Conservation (phyloP, 2,888 invertebrate species). For the Ametastegia equiseti region DNA sequence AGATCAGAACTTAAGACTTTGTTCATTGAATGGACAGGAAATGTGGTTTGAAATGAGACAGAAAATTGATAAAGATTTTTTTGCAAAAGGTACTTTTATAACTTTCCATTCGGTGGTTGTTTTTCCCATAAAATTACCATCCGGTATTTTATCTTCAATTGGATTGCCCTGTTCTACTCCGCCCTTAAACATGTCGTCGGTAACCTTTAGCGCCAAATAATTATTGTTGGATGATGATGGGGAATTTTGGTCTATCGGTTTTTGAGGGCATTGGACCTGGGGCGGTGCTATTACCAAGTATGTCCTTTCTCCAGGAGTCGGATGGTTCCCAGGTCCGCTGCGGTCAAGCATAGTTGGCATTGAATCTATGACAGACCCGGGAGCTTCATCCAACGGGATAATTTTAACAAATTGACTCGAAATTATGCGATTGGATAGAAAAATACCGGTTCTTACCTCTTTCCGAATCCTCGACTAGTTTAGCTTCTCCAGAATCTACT, state of each 20-base stretch:
- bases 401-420: neutral
- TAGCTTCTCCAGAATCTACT: too few species aligned
- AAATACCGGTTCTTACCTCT: neutral
- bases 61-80: neutral
- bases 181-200: slow-evolving; percentile 67
- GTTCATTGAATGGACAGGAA: too few species aligned
- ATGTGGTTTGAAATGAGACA: slow-evolving; percentile 45
- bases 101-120: slow-evolving; percentile 55
- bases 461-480: slow-evolving; percentile 1
- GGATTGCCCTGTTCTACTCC: slow-evolving; percentile 63
- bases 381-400: neutral
- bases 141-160: slow-evolving; percentile 53
- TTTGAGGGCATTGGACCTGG: neutral
- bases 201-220: slow-evolving; percentile 65
- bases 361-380: slow-evolving; percentile 46
- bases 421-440: neutral
- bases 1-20: too few species aligned
- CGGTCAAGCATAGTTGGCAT: slow-evolving; percentile 39
- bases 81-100: slow-evolving; percentile 56
- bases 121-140: slow-evolving; percentile 26
- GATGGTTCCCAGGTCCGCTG: slow-evolving; percentile 17
- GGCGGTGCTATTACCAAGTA: slow-evolving; percentile 44
- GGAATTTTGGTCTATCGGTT: neutral
- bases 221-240: slow-evolving; percentile 57
- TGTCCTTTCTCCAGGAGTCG: slow-evolving; percentile 18